phyloP scores from a whole-genome alignment of 92 coral and sea anemone species.

The Paramuricea clavata region DNA sequence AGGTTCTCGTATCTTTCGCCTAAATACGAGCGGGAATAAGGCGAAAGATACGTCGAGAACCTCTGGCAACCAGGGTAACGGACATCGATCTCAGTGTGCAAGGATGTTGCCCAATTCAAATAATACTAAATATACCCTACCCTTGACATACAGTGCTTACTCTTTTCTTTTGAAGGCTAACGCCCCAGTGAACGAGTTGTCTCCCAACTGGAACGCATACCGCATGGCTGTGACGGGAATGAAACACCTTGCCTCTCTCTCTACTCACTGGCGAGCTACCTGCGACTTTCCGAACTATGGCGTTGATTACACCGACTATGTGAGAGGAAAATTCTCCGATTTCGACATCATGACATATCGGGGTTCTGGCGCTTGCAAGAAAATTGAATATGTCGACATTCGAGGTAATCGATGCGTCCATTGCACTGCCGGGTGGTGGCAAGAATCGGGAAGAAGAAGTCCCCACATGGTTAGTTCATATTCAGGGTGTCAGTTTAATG shows the following conservation, averaged over 20 bases:
- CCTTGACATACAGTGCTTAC: not conserved
- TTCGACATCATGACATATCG: conserved; percentile 52
- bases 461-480: conserved; percentile 2
- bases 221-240: conserved; percentile 58
- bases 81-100: no score
- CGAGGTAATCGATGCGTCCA: conserved; percentile 65
- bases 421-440: conserved; percentile 77
- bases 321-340: conserved; percentile 54
- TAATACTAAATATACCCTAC: no score
- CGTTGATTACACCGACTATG: conserved; percentile 70
- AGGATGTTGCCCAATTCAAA: no score
- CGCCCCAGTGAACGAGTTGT: conserved; percentile 58
- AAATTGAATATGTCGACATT: conserved; percentile 64
- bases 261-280: conserved; percentile 80
- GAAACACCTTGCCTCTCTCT: conserved; percentile 47
- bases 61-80: no score
- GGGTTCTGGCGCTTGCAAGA: conserved; percentile 50
- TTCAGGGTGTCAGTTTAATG: not conserved
- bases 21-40: no score
- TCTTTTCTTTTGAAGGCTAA: not conserved
- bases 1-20: no score
- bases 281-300: conserved; percentile 73
- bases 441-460: conserved; percentile 42
- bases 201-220: conserved; percentile 71
- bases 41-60: no score